phyloP scores from a whole-genome alignment of 2,888 invertebrate species.

The Amaurobius ferox region DNA sequence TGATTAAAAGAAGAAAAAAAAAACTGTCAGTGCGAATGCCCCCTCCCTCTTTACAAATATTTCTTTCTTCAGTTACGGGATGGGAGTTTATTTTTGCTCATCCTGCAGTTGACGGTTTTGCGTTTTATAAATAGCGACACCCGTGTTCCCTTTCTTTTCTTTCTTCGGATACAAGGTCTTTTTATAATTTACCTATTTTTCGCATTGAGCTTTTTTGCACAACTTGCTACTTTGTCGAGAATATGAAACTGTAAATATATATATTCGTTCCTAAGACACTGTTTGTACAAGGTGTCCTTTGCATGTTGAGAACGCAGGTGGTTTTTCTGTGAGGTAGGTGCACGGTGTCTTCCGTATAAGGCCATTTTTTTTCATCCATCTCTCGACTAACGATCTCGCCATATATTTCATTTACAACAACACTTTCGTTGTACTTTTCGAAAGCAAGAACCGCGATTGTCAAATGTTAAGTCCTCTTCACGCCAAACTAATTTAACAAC shows the following conservation, averaged over 20 bases:
- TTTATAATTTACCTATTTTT: background rate
- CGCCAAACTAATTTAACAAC: too few species aligned
- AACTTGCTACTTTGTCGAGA: background rate
- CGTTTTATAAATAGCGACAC: slow-evolving; percentile 24
- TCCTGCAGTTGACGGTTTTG: slow-evolving; percentile 15
- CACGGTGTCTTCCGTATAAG: too few species aligned
- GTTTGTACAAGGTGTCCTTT: too few species aligned
- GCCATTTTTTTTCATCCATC: too few species aligned
- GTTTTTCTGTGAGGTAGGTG: too few species aligned
- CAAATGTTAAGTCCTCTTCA: too few species aligned
- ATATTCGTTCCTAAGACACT: too few species aligned
- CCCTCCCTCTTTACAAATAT: slow-evolving; percentile 9
- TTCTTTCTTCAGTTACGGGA: slow-evolving; percentile 19
- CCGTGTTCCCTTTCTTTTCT: slow-evolving; percentile 5
- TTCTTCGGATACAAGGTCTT: background rate
- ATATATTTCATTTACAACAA: too few species aligned
- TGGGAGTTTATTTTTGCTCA: slow-evolving; percentile 26
- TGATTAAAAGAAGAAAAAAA: background rate
- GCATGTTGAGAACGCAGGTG: too few species aligned
- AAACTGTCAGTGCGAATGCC: background rate
- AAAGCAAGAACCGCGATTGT: too few species aligned
- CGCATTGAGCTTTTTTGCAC: background rate
- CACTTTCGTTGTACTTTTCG: too few species aligned
- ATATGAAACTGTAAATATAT: background rate
- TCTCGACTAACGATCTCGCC: too few species aligned